Evolutionary conservation across 1,140 invertebrate species (phyloP), one percentile per base, ranked within the genome.

Genomic region (Sminthurides bifidus): DNA sequence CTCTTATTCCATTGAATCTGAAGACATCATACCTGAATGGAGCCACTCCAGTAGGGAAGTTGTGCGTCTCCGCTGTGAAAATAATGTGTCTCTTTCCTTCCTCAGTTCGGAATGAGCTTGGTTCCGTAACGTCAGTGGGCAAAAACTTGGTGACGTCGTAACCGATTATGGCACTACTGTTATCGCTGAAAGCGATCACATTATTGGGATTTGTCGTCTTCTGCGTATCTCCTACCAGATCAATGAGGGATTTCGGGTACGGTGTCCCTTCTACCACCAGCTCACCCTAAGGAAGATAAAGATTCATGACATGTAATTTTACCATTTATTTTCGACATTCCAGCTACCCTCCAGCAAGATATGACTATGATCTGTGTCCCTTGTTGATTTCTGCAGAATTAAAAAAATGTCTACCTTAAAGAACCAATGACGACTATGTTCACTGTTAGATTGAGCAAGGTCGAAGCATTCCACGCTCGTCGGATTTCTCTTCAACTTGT

Each of bases 381-480:
- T n/a, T n/a, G n/a, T n/a, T n/a, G n/a, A n/a, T n/a, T n/a, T n/a
- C n/a, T 41, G 12, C n/a, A 14, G n/a, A 30, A 10, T 12, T 21
- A 26, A 58, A 26, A 51, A 31, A 14, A 17, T 26, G 60, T 49
- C 43, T 58, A 74, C 72, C 65, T 83, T 86, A 66, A 92, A 92
- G 70, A 93, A 92, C 88, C 88, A 92, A 74, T 93, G 88, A 6
- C 88, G 75, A 53, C 87, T 91, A 68, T 92, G 88, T 69, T 93
- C 88, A 72, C 87, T 94, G 69, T 98, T 98, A 17, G 91, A 94
- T 72, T 98, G 94, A n/a, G 94, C 93, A 46, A 97, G 77, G 76
- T 98, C 94, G 75, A 97, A 96, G 65, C 93, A 86, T 71, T 98
- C 94, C 0, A 97, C 92, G 70, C 87, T 95, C 0, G 93, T 98